Evolutionary conservation across 2,888 invertebrate species (phyloP).

Genomic region (Brassicogethes aeneus): DNA sequence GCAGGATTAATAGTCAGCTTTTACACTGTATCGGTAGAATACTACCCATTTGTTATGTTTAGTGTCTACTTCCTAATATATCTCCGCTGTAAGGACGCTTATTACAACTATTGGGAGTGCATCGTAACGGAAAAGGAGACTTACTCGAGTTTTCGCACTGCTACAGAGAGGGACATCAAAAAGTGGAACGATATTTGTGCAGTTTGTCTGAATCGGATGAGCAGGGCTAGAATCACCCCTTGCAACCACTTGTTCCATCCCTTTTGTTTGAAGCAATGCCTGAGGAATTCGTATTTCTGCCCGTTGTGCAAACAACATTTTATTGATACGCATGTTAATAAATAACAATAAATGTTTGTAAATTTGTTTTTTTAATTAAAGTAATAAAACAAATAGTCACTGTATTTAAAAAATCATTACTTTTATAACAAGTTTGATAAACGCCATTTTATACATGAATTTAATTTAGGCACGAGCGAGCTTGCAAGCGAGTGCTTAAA

Average conservation of each 20-base stretch:
- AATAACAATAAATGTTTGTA: too few relatives aligned
- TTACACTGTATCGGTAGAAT: slow-evolving; percentile 18
- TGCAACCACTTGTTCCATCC: slow-evolving; percentile 75
- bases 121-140: slow-evolving; percentile 29
- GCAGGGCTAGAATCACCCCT: slow-evolving; percentile 63
- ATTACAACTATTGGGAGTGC: slow-evolving; percentile 31
- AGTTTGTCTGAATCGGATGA: slow-evolving; percentile 64
- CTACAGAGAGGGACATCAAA: slow-evolving; percentile 55
- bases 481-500: too few relatives aligned
- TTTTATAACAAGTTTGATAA: too few relatives aligned
- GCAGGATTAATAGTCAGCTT: slow-evolving; percentile 17
- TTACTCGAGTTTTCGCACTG: slow-evolving; percentile 40
- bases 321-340: slow-evolving; percentile 11
- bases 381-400: too few relatives aligned
- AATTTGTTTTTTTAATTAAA: too few relatives aligned
- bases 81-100: slow-evolving; percentile 32
- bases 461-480: too few relatives aligned
- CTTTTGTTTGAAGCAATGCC: slow-evolving; percentile 61
- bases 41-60: slow-evolving; percentile 23
- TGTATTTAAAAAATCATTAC: too few relatives aligned
- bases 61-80: slow-evolving; percentile 35
- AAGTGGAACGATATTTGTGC: slow-evolving; percentile 69
- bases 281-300: slow-evolving; percentile 59
- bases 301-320: slow-evolving; percentile 59
- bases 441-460: too few relatives aligned